A percentile compares a stretch with the other conserved stretches of the same genome.
These are phyloP conservation scores for Blomia tropicalis DNA, from an alignment of 2,888 invertebrate species.

Conservation along the genomic window DNA sequence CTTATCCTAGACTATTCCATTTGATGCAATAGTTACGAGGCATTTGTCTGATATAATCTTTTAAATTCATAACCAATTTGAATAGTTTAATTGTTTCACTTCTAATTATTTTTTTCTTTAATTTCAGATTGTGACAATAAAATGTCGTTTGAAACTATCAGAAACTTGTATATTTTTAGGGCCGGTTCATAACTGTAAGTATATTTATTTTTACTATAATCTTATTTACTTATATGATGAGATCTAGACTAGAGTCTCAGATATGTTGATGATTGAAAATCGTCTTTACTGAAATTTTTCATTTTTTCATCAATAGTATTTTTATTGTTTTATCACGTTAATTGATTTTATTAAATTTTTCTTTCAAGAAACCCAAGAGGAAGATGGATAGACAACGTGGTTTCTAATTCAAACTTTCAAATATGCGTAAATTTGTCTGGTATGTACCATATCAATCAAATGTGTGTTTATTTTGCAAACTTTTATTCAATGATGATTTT, in stretches of 20 bases:
- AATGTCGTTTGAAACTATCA: neutral
- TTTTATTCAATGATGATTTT: neutral
- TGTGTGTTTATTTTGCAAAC: neutral
- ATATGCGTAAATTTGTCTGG: no score
- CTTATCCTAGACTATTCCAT: neutral
- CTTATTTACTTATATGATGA: neutral
- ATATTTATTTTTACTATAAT: neutral
- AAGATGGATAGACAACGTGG: no score
- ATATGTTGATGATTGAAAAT: slow-evolving; percentile 2
- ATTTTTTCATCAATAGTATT: neutral
- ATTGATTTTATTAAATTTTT: neutral
- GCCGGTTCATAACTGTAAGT: neutral
- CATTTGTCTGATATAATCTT: slow-evolving; percentile 4
- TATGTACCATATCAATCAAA: neutral
- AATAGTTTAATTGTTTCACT: no score
- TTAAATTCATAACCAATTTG: no score
- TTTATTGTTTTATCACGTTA: neutral
- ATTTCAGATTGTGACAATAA: neutral
- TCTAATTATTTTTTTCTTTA: no score
- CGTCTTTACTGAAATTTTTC: slow-evolving; percentile 5
- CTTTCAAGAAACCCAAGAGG: neutral
- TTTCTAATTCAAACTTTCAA: no score
- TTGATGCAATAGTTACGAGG: slow-evolving; percentile 5
- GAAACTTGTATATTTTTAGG: neutral
- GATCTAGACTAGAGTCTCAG: slow-evolving; percentile 18